These are phyloP conservation scores for Eupithecia insigniata DNA, from an alignment of 2,888 invertebrate genomes.

Conservation along the genomic window DNA sequence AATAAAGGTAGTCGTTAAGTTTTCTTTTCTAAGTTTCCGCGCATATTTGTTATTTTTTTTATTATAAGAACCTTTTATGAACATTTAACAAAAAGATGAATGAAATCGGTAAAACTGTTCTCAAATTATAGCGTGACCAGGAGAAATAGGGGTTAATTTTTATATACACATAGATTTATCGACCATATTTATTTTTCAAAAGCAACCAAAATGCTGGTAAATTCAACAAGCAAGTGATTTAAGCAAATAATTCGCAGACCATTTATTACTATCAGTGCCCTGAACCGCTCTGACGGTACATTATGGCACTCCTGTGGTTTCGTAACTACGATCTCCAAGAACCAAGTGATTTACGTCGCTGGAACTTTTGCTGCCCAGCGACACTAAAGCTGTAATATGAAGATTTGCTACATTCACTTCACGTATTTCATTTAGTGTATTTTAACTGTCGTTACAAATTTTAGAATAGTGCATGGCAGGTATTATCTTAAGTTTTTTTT, in stretches of 20 bases:
- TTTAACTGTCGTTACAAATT: background rate
- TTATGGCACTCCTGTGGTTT: constrained; percentile 67
- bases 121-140: too few relatives aligned
- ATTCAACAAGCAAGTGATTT: constrained; percentile 48
- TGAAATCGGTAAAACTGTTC: too few relatives aligned
- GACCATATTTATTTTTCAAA: background rate
- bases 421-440: constrained; percentile 4
- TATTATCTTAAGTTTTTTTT: background rate
- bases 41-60: too few relatives aligned
- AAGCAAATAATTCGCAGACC: constrained; percentile 57
- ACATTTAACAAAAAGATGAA: too few relatives aligned
- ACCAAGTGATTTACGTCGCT: constrained; percentile 61
- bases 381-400: constrained; percentile 57
- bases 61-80: too few relatives aligned
- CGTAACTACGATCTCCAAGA: constrained; percentile 63
- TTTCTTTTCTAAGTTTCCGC: too few relatives aligned
- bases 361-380: constrained; percentile 55
- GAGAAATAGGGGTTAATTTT: too few relatives aligned
- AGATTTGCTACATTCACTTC: constrained; percentile 54
- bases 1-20: too few relatives aligned
- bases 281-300: constrained; percentile 53
- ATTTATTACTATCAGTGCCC: constrained; percentile 67
- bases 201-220: constrained; percentile 19
- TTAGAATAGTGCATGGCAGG: background rate
- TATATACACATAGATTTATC: too few relatives aligned